Evolutionary conservation across 2,888 invertebrate species (phyloP).

Genomic region (Perizoma affinitatum): DNA sequence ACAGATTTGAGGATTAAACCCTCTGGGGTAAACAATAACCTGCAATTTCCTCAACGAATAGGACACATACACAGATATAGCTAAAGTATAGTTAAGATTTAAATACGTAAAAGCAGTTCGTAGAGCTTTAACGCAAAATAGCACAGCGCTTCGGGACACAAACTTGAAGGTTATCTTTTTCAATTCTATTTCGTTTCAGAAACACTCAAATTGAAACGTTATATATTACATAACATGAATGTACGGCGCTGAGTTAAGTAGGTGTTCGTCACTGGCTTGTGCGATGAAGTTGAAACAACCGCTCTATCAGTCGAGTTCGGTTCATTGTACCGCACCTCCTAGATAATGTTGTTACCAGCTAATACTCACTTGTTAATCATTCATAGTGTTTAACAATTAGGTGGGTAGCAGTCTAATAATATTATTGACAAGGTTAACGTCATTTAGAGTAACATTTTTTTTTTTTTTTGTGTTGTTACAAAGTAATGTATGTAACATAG

Average conservation of each 20-base stretch:
- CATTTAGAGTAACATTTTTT: too few relatives aligned
- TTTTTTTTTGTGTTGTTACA: too few relatives aligned
- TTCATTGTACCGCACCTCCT: slow-evolving; percentile 46
- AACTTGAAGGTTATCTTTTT: neutral
- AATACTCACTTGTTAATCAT: slow-evolving; percentile 26
- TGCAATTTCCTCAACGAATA: too few relatives aligned
- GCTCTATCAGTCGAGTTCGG: slow-evolving; percentile 47
- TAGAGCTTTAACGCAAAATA: neutral
- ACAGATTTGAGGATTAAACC: slow-evolving; percentile 19
- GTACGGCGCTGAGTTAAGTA: neutral
- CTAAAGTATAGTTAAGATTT: neutral
- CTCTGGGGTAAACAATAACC: slow-evolving; percentile 7
- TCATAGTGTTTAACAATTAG: slow-evolving; percentile 10
- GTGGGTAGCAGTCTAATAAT: neutral
- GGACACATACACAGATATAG: too few relatives aligned
- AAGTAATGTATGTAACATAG: too few relatives aligned
- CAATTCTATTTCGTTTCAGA: neutral
- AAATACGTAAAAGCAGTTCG: neutral
- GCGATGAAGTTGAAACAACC: slow-evolving; percentile 49
- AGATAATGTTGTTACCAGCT: slow-evolving; percentile 38
- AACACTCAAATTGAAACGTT: neutral
- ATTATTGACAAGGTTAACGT: too few relatives aligned
- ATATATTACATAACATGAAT: neutral
- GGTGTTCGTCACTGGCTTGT: slow-evolving; percentile 38
- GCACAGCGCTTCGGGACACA: neutral